Base-by-base conservation (phyloP, 2,888 invertebrate genomes). In the Agrochola lota region DNA sequence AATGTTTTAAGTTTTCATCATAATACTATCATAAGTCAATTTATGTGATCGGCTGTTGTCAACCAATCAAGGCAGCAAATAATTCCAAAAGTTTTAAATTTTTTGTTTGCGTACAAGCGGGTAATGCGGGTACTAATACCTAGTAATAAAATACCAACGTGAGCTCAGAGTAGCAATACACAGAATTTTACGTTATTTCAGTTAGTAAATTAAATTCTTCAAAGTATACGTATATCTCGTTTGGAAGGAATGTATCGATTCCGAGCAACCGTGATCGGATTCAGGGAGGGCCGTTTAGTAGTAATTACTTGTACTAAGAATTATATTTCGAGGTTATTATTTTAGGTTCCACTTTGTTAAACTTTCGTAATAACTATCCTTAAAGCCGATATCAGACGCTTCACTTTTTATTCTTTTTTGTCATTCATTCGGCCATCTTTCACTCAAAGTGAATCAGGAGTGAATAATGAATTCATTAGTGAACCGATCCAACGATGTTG, bases 161-260 rank as follows among this genome's bases (percentile, higher is more conserved):
- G 12, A 62, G 35, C 11, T 46, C 57, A 15, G 64, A 17, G 20
- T 46, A n/a, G 30, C 40, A 40, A 35, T 17, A 55, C 57, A 43
- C 30, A 7, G 52, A 73, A 60, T 17, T 43, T 35, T n/a, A 59
- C 52, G 20, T 66, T 66, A 60, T 59, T 81, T 64, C 46, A 69
- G 68, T 46, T n/a, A 26, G 57, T 46, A 43, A 69, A 75, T 74
- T 57, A 81, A 80, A 81, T 81, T 81, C 68, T 75, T 68, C 15
- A 12, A 17, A 60, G 30, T 59, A 57, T 68, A 68, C 46, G n/a
- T 68, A 68, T 68, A 68, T 52, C 75, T 52, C 64, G 40, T 70
- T 66, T 15, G 59, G 11, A 8, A 55, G 77, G 74, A 82, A 82
- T 77, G 55, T 80, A 60, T 82, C 77, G 80, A 63, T 30, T 55